Percentiles rank a stretch among this genome's conserved stretches.
These are phyloP conservation scores for Xerus inauris DNA, from an alignment of 2,113 vertebrate genomes.

Conservation along the genomic window DNA sequence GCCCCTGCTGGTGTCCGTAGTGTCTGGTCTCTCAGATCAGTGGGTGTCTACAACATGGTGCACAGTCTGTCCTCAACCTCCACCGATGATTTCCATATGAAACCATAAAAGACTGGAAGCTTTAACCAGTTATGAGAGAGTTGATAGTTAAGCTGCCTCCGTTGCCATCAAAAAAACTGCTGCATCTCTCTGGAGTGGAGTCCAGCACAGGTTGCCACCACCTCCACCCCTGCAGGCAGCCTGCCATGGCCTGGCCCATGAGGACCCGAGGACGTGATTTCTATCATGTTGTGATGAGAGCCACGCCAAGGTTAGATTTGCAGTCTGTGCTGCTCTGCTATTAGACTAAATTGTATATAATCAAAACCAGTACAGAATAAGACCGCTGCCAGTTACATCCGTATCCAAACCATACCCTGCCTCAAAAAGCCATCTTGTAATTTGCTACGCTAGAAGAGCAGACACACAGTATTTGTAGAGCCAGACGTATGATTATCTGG, in stretches of 20 bases:
- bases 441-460: conserved; percentile 66
- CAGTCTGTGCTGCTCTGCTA: conserved; percentile 48
- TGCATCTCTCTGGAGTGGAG: background rate
- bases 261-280: conserved; percentile 35
- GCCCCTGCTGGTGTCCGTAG: no score
- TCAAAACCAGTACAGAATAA: conserved; percentile 68
- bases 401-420: conserved; percentile 13
- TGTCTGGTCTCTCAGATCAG: rapidly evolving
- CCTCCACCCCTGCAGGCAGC: background rate
- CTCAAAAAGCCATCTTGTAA: conserved; percentile 29
- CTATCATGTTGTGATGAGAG: conserved; percentile 51
- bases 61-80: no score
- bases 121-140: no score
- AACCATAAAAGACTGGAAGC: no score
- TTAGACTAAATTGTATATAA: conserved; percentile 74
- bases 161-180: no score
- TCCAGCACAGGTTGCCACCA: background rate
- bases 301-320: conserved; percentile 54
- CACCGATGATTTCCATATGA: no score
- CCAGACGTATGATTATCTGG: conserved; percentile 55
- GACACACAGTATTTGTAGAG: conserved; percentile 39
- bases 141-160: no score
- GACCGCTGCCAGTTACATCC: conserved; percentile 18
- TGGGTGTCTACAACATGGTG: no score
- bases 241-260: background rate